A percentile compares a stretch with the other conserved stretches of the same genome.
These are phyloP conservation scores for Psilopsiagon aymara DNA, from an alignment of 2,113 vertebrate genomes.

Conservation along the genomic window DNA sequence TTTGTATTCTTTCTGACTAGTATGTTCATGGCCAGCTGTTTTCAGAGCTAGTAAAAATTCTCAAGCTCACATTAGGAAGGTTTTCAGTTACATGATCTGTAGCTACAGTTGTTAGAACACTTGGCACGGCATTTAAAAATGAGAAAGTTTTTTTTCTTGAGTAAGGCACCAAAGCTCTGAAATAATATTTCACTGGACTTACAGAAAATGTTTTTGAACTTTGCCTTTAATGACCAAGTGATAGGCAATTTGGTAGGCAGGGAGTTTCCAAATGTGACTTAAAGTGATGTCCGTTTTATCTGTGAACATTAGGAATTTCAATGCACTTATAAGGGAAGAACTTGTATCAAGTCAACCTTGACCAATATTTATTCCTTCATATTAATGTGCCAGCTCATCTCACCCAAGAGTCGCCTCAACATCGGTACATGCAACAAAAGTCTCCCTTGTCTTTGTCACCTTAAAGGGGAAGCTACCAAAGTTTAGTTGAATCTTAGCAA, in stretches of 20 bases:
- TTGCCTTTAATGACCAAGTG: slow-evolving; percentile 21
- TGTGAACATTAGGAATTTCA: neutral
- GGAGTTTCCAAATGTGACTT: slow-evolving; percentile 7
- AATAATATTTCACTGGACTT: slow-evolving; percentile 55
- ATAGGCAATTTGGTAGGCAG: slow-evolving; percentile 19
- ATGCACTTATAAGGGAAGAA: neutral
- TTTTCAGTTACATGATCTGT: slow-evolving; percentile 67
- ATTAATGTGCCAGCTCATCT: neutral
- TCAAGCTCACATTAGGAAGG: slow-evolving; percentile 61
- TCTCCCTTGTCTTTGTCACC: neutral
- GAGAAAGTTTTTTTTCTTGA: slow-evolving; percentile 61
- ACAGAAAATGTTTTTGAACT: slow-evolving; percentile 49
- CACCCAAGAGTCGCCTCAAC: neutral
- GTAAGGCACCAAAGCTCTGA: slow-evolving; percentile 43
- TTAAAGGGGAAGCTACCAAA: neutral
- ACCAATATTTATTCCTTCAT: neutral
- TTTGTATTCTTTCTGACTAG: slow-evolving; percentile 65
- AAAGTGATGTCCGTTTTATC: neutral
- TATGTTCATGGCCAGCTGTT: slow-evolving; percentile 60
- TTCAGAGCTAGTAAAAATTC: slow-evolving; percentile 69
- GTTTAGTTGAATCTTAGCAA: neutral
- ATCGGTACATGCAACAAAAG: neutral
- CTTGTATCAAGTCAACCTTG: neutral
- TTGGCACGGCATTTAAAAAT: slow-evolving; percentile 59
- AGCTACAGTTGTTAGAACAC: slow-evolving; percentile 61